Conservation (phyloP, 1,140 invertebrate genomes). For the Caenorhabditis inopinata region DNA sequence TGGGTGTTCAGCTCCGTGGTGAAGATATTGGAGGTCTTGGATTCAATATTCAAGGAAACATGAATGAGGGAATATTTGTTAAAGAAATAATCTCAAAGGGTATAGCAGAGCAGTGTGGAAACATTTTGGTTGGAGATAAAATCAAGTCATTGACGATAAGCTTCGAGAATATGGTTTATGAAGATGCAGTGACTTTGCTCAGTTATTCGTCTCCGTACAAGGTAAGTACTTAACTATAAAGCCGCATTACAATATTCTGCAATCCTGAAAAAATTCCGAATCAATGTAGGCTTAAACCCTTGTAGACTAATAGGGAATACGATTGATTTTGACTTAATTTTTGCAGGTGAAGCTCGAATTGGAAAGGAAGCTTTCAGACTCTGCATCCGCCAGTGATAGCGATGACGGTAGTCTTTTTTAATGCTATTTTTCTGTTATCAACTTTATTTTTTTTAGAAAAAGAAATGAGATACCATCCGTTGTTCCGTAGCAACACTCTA, state of each 20-base stretch:
- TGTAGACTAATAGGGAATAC: too few species aligned
- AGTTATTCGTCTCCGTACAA: conserved; percentile 89
- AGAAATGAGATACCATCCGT: conserved; percentile 31
- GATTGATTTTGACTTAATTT: too few species aligned
- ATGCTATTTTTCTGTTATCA: neutral
- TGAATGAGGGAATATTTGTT: conserved; percentile 83
- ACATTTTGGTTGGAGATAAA: conserved; percentile 81
- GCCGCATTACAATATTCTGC: too few species aligned
- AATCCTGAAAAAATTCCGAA: too few species aligned
- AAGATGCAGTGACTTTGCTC: conserved; percentile 83
- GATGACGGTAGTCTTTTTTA: conserved; percentile 7
- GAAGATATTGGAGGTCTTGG: conserved; percentile 85
- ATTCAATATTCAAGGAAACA: conserved; percentile 82
- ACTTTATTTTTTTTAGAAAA: neutral
- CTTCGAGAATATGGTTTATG: conserved; percentile 82
- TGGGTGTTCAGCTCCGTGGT: conserved; percentile 43
- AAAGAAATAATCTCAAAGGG: conserved; percentile 82
- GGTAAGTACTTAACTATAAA: conserved; percentile 67
- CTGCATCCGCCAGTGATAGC: neutral
- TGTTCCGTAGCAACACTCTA: conserved; percentile 43
- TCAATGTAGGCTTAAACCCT: too few species aligned
- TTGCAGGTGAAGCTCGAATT: conserved; percentile 42
- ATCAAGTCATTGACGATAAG: conserved; percentile 82
- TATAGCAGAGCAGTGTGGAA: conserved; percentile 81
- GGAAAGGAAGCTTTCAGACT: conserved; percentile 33